These are phyloP conservation scores for Sebastes melanostomus DNA, from an alignment of 2,797 vertebrate genomes.

Conservation along the genomic window DNA sequence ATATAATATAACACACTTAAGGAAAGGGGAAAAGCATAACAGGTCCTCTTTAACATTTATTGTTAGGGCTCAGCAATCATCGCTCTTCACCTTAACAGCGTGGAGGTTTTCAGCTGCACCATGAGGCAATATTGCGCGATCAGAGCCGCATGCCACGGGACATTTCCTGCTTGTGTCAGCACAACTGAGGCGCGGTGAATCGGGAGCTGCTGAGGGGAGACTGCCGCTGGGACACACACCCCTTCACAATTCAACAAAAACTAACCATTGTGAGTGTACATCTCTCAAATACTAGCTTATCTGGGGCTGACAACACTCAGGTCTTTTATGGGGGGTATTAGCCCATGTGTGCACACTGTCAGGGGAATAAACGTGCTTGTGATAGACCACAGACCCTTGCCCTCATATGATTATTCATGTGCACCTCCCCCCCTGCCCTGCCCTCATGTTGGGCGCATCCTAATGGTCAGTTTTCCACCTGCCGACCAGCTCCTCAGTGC, in stretches of 20 bases:
- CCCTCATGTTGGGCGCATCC: conserved; percentile 25
- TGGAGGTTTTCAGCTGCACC: neutral
- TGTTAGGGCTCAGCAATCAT: neutral
- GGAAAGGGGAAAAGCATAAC: no score
- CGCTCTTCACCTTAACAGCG: conserved; percentile 16
- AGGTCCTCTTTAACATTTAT: no score
- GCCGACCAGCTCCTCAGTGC: conserved; percentile 33
- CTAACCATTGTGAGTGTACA: neutral
- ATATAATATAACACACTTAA: no score
- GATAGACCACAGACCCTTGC: neutral
- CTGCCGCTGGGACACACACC: neutral
- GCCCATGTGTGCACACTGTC: neutral
- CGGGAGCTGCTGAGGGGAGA: neutral
- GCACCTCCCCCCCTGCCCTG: neutral
- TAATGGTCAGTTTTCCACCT: conserved; percentile 60
- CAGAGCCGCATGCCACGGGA: neutral
- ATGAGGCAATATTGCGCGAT: conserved; percentile 73
- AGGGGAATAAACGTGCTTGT: neutral
- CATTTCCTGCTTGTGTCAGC: conserved; percentile 65
- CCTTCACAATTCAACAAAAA: neutral
- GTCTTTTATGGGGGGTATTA: neutral
- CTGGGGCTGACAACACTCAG: neutral
- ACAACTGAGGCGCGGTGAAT: conserved; percentile 3
- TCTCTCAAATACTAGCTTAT: neutral
- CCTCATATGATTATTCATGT: conserved; percentile 28